These are phyloP conservation scores for Epirrhoe tristata DNA, from an alignment of 2,888 invertebrate genomes.

Conservation along the genomic window DNA sequence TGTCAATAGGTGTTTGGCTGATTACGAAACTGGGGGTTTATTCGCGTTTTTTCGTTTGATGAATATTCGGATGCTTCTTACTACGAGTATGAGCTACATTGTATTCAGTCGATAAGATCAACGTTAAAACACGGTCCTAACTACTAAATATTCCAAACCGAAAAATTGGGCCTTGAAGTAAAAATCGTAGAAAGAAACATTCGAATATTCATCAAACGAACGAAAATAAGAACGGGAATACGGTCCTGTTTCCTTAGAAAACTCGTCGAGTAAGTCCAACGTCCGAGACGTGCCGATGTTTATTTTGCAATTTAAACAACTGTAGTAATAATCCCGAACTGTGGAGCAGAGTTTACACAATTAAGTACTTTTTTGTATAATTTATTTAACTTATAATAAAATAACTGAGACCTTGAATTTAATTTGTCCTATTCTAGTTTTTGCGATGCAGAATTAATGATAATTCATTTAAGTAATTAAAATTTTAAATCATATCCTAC, in stretches of 20 bases:
- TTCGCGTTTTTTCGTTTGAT: too few relatives aligned
- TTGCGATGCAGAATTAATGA: slow-evolving; percentile 18
- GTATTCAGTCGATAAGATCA: too few relatives aligned
- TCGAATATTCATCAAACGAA: too few relatives aligned
- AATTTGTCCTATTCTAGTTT: slow-evolving; percentile 11
- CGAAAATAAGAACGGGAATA: too few relatives aligned
- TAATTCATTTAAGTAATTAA: background rate
- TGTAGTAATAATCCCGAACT: background rate
- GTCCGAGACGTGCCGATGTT: slow-evolving; percentile 3
- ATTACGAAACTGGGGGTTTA: background rate
- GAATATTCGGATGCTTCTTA: too few relatives aligned
- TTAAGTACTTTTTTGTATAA: background rate
- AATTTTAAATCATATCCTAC: background rate
- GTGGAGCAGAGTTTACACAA: background rate
- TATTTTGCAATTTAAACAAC: slow-evolving; percentile 6
- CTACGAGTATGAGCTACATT: too few relatives aligned
- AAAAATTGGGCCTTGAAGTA: too few relatives aligned
- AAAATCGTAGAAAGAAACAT: too few relatives aligned
- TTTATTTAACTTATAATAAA: background rate
- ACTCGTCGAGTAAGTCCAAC: slow-evolving; percentile 12
- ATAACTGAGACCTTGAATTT: slow-evolving; percentile 20
- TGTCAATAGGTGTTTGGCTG: background rate
- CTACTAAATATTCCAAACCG: too few relatives aligned
- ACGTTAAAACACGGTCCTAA: too few relatives aligned
- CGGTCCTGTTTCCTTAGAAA: background rate